Evolutionary conservation across 2,797 vertebrate genomes (phyloP), one percentile per base, ranked within the genome.

Genomic region (Syngnathus rostellatus): DNA sequence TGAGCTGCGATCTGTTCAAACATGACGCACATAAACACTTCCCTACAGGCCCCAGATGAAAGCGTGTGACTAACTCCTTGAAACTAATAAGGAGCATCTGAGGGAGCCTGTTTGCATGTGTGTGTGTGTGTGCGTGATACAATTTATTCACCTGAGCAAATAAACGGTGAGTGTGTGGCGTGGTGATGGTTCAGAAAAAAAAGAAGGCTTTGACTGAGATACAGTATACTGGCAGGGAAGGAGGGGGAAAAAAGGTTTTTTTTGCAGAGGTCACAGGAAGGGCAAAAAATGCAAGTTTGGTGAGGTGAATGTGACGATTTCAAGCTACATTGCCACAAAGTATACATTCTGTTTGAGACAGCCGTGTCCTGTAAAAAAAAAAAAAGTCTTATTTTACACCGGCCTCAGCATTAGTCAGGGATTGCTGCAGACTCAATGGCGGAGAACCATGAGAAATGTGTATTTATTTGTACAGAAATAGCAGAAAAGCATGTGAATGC

Each of bases 271-370:
- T 63, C 61, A 63, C 23, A 45, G 61, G 61, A 46, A 63, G 61
- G 61, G 61, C 41, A 43, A 39, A 41, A 45, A 63, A 45, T 45
- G 25, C 10, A 8, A 62, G 41, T 17, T 43, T 43, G 11, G 62
- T 67, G 21, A 70, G n/a, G 46, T 72, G 45, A n/a, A 66, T 58
- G 55, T 58, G 55, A 58, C 61, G 63, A 69, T 78, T 77, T 71
- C 65, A 80, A 70, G 67, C 62, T 69, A 75, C 62, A 68, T 86
- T 80, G 78, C 69, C 71, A 65, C 67, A 82, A 81, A 85, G 75
- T 74, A 72, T 71, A 75, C 55, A 58, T 37, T 58, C 25, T 58
- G 55, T 19, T 58, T 16, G 31, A 58, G 25, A 31, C 55, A 38
- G 14, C 55, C 31, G 14, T 58, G 55, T 58, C 55, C 55, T 37